Percentiles rank a stretch among this genome's conserved stretches.
phyloP scores from a whole-genome alignment of 2,797 vertebrate genomes.

The Pteropus rufus region DNA sequence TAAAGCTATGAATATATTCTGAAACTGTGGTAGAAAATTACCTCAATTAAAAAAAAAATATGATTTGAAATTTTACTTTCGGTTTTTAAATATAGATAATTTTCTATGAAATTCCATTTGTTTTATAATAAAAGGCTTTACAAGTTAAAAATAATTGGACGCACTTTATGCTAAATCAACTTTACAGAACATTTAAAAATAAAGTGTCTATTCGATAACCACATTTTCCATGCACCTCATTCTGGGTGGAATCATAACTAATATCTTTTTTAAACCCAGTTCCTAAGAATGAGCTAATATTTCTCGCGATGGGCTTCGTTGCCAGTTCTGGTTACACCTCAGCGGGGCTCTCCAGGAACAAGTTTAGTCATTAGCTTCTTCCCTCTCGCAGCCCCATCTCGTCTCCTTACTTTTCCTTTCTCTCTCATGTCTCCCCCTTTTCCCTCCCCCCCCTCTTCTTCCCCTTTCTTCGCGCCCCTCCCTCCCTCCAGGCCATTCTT shows the following conservation, averaged over 20 bases:
- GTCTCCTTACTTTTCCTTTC: not conserved
- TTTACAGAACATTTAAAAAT: slow-evolving; percentile 41
- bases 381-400: not conserved
- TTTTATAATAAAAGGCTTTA: not conserved
- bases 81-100: not conserved
- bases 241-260: not conserved
- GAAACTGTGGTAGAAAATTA: slow-evolving; percentile 46
- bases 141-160: not conserved
- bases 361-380: not conserved
- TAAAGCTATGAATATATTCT: not conserved
- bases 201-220: not conserved
- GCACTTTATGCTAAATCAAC: not conserved
- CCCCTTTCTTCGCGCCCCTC: not conserved
- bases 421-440: not conserved
- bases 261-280: not conserved
- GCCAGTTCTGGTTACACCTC: not conserved
- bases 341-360: not conserved
- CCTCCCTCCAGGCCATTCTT: not conserved
- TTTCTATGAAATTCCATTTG: slow-evolving; percentile 43
- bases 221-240: not conserved
- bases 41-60: not conserved
- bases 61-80: slow-evolving; percentile 42
- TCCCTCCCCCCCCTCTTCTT: not conserved
- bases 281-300: slow-evolving; percentile 15
- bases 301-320: not conserved